Base-by-base conservation (phyloP, 2,797 vertebrate species). In the Adelosebastes latens region DNA sequence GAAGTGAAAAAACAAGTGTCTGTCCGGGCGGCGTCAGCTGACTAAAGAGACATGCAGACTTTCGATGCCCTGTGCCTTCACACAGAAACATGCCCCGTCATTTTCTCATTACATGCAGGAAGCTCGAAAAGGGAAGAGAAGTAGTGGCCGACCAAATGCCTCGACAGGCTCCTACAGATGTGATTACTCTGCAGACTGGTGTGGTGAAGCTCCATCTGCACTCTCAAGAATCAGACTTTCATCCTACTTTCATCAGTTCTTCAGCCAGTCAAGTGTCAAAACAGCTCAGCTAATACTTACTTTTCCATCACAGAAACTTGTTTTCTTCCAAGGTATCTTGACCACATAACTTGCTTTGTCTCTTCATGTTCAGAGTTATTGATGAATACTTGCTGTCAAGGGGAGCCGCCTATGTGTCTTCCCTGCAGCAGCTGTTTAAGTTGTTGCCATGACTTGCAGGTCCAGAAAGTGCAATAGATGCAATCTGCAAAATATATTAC, bases 111-210 rank as follows among this genome's bases (percentile, higher is more conserved):
- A 29, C 27, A 31, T 14, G 25, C 58, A 67, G 83, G 86, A 92
- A 87, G 84, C 88, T 72, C 2, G 68, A 62, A 85, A 72, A 64
- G 49, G 56, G 72, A 89, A 82, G 83, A 64, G 81, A 85, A 79
- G 68, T 72, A 55, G 63, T 11, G 63, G 55, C 71, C 31, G 82
- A 75, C 67, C 20, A 25, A 53, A 80, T 11, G 22, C 13, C 34
- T 7, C 7, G 14, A 14, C 85, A 55, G 2, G 6, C 64, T 49
- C 27, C 6, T 59, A 58, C 6, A 46, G 27, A 69, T 72, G 64
- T 81, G 88, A 87, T 85, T 66, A 86, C 67, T 72, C 77, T 85
- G 78, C 83, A 85, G 73, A 58, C 29, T 25, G n/a, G 0, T 58
- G 76, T 16, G 14, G n/a, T 32, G 55, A 65, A 72, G 66, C 25